phyloP scores from a whole-genome alignment of 1,140 invertebrate species.

The Trichoplusia ni region DNA sequence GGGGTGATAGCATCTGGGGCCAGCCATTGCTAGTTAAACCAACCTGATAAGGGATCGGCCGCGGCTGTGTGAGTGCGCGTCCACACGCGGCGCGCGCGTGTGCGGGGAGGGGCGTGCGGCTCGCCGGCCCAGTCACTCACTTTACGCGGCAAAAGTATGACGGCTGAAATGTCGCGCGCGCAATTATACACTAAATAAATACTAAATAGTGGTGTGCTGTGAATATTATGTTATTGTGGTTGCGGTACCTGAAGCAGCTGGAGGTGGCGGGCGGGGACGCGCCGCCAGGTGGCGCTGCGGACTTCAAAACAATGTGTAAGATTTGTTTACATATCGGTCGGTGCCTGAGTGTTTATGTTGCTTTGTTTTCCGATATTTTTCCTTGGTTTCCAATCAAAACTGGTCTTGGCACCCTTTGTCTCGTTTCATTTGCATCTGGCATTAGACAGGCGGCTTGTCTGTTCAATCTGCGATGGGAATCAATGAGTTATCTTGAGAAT shows the following conservation, averaged over 20 bases:
- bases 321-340: constrained; percentile 51
- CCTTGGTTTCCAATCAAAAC: neutral
- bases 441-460: constrained; percentile 5
- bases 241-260: constrained; percentile 75
- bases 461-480: constrained; percentile 19
- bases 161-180: constrained; percentile 39
- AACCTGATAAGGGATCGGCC: constrained; percentile 75
- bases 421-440: neutral
- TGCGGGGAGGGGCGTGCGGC: constrained; percentile 62
- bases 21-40: constrained; percentile 80
- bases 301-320: constrained; percentile 77
- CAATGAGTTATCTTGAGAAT: constrained; percentile 6
- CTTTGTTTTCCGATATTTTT: constrained; percentile 7
- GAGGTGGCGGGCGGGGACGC: constrained; percentile 64
- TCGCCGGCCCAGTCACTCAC: constrained; percentile 73
- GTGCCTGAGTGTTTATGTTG: constrained; percentile 34
- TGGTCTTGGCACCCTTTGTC: neutral
- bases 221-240: constrained; percentile 75
- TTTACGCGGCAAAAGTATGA: constrained; percentile 78
- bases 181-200: constrained; percentile 19
- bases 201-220: constrained; percentile 46
- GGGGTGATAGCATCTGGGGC: constrained; percentile 74
- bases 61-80: constrained; percentile 58
- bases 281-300: constrained; percentile 69
- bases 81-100: constrained; percentile 48